Evolutionary conservation across 1,140 invertebrate species (phyloP), one percentile per base, ranked within the genome.

Genomic region (Drosophila novamexicana): DNA sequence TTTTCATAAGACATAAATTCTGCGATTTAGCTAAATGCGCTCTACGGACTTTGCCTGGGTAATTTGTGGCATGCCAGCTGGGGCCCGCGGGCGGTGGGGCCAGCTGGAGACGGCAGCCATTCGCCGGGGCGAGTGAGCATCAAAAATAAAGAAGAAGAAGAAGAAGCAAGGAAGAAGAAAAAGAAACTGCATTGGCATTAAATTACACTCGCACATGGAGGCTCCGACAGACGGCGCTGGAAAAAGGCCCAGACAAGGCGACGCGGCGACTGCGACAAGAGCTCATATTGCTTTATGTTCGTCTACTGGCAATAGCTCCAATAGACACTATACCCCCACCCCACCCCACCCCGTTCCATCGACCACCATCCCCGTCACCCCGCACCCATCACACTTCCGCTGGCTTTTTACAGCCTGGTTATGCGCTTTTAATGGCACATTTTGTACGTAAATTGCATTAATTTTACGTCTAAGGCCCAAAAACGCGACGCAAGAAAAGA

Each of bases 1-100:
- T 81, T 88, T 88, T 89, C 80, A 88, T 88, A 89, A 88, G 84
- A 88, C 84, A 88, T 88, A 88, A 88, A 88, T 88, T 89, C 54
- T 75, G 79, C 79, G 83, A 88, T 88, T 88, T 88, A 72, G 83
- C 83, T 83, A 83, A 88, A 88, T 89, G 84, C 74, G 84, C 80
- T 89, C 70, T 66, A 63, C 66, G 80, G 80, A 84, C 80, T 80
- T 67, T 75, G 80, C 53, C 77, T 62, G 63, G 74, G 77, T 88
- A 89, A 88, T 89, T 89, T 88, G 84, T 88, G 84, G 84, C 84
- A 66, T 61, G 75, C 69, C 65, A 61, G 8, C 40, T 42, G 29
- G 4, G 3, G 22, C 4, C 22, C 39, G 45, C 47, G 39, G 32
- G 22, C 32, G n/a, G 34, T 52, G 53, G 42, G 63, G 40, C 4